Percentiles rank a stretch among this genome's conserved stretches.
phyloP scores from a whole-genome alignment of 92 coral and sea anemone species.

The Umimayanthus chanpuru region DNA sequence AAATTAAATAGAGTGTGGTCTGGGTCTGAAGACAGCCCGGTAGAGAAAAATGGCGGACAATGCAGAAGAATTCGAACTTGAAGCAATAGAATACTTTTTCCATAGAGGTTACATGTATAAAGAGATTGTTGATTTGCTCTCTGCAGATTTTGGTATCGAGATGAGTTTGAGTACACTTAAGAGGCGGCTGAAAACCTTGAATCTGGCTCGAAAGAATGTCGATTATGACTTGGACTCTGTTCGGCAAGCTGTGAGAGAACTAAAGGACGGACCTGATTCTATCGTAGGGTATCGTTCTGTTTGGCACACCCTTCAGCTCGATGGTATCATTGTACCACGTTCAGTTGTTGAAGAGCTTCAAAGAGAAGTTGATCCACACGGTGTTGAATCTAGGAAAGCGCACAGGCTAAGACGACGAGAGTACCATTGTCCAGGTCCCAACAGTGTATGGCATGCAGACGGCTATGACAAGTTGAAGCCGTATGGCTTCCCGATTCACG shows the following conservation, averaged over 20 bases:
- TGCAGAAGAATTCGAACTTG: too few species aligned
- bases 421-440: conserved; percentile 50
- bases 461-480: conserved; percentile 38
- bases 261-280: conserved; percentile 56
- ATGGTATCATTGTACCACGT: conserved; percentile 60
- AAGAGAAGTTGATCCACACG: conserved; percentile 49
- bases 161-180: conserved; percentile 41
- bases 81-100: background rate
- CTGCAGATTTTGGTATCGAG: conserved; percentile 4
- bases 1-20: too few species aligned
- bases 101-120: background rate
- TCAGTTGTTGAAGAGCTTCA: conserved; percentile 47
- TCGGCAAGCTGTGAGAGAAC: conserved; percentile 24
- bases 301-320: conserved; percentile 58
- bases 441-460: conserved; percentile 38
- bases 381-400: conserved; percentile 53
- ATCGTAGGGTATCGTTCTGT: conserved; percentile 56
- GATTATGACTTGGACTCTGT: conserved; percentile 30
- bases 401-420: conserved; percentile 52
- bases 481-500: conserved; percentile 42
- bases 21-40: too few species aligned
- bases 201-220: conserved; percentile 11
- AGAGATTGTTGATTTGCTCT: conserved; percentile 29
- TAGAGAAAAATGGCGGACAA: too few species aligned
- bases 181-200: conserved; percentile 35